Conservation (phyloP, 2,797 vertebrate genomes). For the Ptychadena robeensis region DNA sequence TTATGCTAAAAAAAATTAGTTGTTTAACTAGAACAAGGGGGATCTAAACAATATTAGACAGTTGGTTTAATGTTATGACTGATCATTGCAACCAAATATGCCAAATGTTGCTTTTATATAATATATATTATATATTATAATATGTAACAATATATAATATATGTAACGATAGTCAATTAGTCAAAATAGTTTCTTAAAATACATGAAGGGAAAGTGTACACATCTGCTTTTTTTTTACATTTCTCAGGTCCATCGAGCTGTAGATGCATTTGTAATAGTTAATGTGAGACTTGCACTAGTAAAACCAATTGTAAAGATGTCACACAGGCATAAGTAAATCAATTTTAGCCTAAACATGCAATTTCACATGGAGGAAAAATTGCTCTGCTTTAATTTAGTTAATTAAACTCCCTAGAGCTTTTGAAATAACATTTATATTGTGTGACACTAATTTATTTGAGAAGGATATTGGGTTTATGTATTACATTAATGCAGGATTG, state of each 20-base stretch:
- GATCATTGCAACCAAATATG: too few relatives aligned
- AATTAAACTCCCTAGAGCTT: slow-evolving; percentile 24
- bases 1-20: too few relatives aligned
- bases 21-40: too few relatives aligned
- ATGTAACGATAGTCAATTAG: too few relatives aligned
- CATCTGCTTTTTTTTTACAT: neutral
- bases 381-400: slow-evolving; percentile 26
- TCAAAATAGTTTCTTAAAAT: neutral
- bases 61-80: too few relatives aligned
- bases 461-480: slow-evolving; percentile 13
- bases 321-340: slow-evolving; percentile 8
- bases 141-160: too few relatives aligned
- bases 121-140: too few relatives aligned
- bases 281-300: neutral
- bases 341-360: slow-evolving; percentile 24
- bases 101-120: too few relatives aligned
- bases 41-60: too few relatives aligned
- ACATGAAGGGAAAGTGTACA: neutral
- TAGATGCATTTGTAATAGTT: neutral
- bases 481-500: slow-evolving; percentile 10
- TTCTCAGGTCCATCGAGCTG: neutral
- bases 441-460: slow-evolving; percentile 21
- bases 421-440: slow-evolving; percentile 25
- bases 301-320: neutral
- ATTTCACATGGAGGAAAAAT: slow-evolving; percentile 6